phyloP scores from a whole-genome alignment of 2,797 vertebrate genomes.

The Sebastes umbrosus region DNA sequence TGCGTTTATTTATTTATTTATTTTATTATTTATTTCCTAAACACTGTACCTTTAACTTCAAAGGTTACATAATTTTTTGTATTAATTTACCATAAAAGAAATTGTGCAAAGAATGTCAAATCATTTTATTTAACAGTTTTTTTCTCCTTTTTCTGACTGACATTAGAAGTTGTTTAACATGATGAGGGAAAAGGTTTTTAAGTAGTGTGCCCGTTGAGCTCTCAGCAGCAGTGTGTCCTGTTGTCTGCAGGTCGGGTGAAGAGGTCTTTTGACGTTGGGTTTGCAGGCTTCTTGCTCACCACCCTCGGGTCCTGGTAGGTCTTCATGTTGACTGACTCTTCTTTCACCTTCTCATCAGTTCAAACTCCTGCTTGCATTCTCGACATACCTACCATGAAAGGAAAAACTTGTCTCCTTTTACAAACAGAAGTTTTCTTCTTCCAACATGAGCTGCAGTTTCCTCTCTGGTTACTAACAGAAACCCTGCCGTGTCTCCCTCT shows the following conservation, averaged over 20 bases:
- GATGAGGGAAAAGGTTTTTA: background rate
- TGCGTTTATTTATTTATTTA: too few relatives aligned
- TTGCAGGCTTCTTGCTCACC: slow-evolving; percentile 79
- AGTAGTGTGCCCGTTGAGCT: background rate
- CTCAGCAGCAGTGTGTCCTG: background rate
- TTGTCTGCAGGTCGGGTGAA: slow-evolving; percentile 76
- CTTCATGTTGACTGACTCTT: background rate
- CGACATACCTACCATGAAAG: background rate
- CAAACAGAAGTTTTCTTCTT: background rate
- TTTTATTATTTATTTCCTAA: background rate
- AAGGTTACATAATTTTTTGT: background rate
- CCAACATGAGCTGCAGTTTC: background rate
- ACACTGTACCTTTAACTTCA: too few relatives aligned
- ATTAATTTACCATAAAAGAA: background rate
- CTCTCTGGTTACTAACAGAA: background rate
- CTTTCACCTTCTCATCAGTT: background rate
- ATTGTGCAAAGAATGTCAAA: background rate
- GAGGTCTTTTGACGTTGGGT: slow-evolving; percentile 80
- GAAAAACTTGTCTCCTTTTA: background rate
- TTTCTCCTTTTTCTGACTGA: too few relatives aligned
- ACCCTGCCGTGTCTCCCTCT: background rate
- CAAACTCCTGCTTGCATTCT: background rate
- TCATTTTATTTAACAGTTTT: background rate
- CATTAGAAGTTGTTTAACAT: too few relatives aligned
- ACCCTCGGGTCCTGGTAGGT: slow-evolving; percentile 83